These are phyloP conservation scores for Formica exsecta DNA, from an alignment of 1,140 invertebrate genomes.

Conservation along the genomic window DNA sequence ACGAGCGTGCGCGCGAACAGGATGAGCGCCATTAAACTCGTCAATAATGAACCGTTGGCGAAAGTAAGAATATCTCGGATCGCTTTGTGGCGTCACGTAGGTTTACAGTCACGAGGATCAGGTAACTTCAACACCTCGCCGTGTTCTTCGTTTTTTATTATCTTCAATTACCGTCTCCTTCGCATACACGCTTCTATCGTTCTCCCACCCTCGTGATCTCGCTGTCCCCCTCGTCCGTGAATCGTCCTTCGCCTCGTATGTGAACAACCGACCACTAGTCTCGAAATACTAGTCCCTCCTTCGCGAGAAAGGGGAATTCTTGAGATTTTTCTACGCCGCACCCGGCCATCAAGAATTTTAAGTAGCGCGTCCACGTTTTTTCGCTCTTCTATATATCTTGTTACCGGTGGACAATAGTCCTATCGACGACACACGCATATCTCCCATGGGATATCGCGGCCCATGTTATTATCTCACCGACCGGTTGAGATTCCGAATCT, in stretches of 20 bases:
- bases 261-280: slow-evolving; percentile 13
- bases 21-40: slow-evolving; percentile 47
- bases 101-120: slow-evolving; percentile 69
- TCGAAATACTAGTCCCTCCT: not conserved
- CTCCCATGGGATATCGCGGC: slow-evolving; percentile 20
- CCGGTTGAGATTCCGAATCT: slow-evolving; percentile 42
- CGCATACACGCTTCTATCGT: not conserved
- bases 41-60: slow-evolving; percentile 70
- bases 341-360: slow-evolving; percentile 51
- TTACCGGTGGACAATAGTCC: slow-evolving; percentile 40
- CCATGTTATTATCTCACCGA: slow-evolving; percentile 32
- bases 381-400: slow-evolving; percentile 49
- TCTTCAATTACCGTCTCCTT: slow-evolving; percentile 63
- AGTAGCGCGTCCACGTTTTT: slow-evolving; percentile 56
- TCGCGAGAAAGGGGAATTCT: slow-evolving; percentile 19
- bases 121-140: slow-evolving; percentile 66
- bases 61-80: slow-evolving; percentile 53
- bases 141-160: slow-evolving; percentile 51
- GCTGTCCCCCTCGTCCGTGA: not conserved
- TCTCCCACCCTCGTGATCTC: not conserved
- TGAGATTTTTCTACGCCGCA: slow-evolving; percentile 46
- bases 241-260: slow-evolving; percentile 19
- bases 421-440: slow-evolving; percentile 43
- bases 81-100: slow-evolving; percentile 64
- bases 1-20: slow-evolving; percentile 23